Percentiles rank a stretch among this genome's conserved stretches.
Conservation (phyloP, 2,113 vertebrate genomes). For the Bufo bufo region DNA sequence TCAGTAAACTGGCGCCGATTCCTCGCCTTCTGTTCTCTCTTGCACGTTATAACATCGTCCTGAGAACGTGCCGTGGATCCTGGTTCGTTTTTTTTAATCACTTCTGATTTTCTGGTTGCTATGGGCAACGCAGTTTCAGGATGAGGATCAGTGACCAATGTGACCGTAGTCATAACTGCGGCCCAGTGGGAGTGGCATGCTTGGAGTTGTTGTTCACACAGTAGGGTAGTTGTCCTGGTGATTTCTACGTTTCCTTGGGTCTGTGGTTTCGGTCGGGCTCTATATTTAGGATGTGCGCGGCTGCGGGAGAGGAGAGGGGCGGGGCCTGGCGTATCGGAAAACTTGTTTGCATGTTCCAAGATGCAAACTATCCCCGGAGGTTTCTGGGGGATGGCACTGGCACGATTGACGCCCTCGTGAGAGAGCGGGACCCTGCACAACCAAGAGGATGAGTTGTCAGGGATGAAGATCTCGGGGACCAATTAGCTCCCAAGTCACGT, state of each 20-base stretch:
- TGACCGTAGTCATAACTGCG: neutral
- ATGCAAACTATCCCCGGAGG: neutral
- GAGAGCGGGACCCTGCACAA: no score
- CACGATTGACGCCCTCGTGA: slow-evolving; percentile 5
- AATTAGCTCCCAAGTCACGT: no score
- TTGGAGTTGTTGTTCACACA: neutral
- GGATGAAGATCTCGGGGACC: no score
- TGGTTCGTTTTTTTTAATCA: neutral
- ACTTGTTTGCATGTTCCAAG: slow-evolving; percentile 34
- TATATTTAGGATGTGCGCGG: neutral
- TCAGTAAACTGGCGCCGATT: no score
- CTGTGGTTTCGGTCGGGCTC: neutral
- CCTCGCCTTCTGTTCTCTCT: no score
- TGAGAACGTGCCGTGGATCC: no score
- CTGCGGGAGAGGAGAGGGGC: neutral
- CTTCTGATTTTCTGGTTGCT: neutral
- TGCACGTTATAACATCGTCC: no score
- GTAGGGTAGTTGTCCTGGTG: no score
- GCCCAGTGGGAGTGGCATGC: neutral
- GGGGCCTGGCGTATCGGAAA: neutral
- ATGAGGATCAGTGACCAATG: neutral
- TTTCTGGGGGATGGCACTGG: neutral
- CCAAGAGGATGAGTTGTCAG: no score
- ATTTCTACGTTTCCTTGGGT: neutral
- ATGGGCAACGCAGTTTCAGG: neutral